Evolutionary conservation across 2,113 vertebrate genomes (phyloP).

Genomic region (Oophaga pumilio): DNA sequence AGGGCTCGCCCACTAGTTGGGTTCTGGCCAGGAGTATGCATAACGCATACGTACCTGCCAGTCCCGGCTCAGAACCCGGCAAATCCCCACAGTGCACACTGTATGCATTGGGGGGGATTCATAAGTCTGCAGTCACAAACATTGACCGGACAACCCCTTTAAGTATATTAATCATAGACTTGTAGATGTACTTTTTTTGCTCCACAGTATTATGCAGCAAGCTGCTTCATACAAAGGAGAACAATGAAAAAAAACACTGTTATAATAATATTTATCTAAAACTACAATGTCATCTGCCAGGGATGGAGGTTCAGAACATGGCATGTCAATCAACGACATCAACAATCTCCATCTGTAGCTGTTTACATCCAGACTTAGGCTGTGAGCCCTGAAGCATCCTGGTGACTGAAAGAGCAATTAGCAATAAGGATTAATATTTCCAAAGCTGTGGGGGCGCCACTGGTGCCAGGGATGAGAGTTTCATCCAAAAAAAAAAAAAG

Average conservation of each 20-base stretch:
- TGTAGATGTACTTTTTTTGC: not conserved
- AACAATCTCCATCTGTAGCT: constrained; percentile 11
- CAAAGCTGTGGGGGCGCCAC: not conserved
- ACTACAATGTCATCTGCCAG: constrained; percentile 7
- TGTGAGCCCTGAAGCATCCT: constrained; percentile 8
- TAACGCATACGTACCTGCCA: too few relatives aligned
- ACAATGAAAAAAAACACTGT: not conserved
- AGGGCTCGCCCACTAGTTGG: too few relatives aligned
- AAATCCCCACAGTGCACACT: too few relatives aligned
- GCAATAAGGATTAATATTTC: constrained; percentile 19
- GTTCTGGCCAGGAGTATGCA: too few relatives aligned
- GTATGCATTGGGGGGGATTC: too few relatives aligned
- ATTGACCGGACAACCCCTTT: too few relatives aligned
- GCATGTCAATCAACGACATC: constrained; percentile 9
- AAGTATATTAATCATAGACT: too few relatives aligned
- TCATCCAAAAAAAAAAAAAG: not conserved
- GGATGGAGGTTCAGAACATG: constrained; percentile 10
- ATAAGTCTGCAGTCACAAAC: too few relatives aligned
- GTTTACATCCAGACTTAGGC: constrained; percentile 10
- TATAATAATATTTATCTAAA: not conserved
- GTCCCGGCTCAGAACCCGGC: too few relatives aligned
- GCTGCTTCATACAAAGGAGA: not conserved
- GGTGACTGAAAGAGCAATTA: constrained; percentile 27
- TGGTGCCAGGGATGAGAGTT: not conserved
- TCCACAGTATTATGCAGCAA: not conserved